Percentiles rank a stretch among this genome's conserved stretches.
Evolutionary conservation across 2,888 invertebrate species (phyloP).

Genomic region (Hoplodrina blanda): DNA sequence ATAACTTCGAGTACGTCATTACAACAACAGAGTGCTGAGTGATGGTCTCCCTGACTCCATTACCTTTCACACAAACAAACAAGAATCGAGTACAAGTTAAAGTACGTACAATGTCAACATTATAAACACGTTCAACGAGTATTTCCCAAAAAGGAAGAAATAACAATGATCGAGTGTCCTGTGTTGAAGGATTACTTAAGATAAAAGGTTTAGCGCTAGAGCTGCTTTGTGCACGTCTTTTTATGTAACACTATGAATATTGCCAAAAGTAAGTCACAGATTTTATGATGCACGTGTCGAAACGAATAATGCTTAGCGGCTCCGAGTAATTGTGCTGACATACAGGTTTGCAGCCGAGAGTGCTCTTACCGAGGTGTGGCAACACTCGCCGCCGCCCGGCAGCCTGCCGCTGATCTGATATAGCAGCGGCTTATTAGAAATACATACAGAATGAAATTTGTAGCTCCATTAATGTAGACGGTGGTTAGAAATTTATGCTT

Average conservation of each 20-base stretch:
- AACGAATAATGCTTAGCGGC: conserved; percentile 17
- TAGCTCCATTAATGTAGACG: background rate
- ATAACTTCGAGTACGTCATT: too few species aligned
- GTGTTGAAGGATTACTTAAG: conserved; percentile 19
- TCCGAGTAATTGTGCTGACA: conserved; percentile 33
- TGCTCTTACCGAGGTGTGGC: conserved; percentile 30
- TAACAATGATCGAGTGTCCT: conserved; percentile 2
- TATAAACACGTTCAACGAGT: background rate
- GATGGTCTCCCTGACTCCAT: too few species aligned
- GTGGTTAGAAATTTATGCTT: conserved; percentile 11
- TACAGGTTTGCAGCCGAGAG: conserved; percentile 31
- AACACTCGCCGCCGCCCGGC: conserved; percentile 21
- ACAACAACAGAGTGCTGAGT: too few species aligned
- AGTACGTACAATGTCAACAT: background rate
- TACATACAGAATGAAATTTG: conserved; percentile 21
- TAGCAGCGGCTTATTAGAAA: conserved; percentile 27
- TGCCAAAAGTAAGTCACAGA: conserved; percentile 27
- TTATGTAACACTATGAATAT: conserved; percentile 20
- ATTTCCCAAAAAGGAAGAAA: conserved; percentile 21
- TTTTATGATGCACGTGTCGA: conserved; percentile 21
- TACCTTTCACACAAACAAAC: background rate
- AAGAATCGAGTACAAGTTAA: background rate
- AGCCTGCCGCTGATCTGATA: conserved; percentile 3
- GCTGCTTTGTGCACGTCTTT: conserved; percentile 25
- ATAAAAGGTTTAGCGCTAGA: conserved; percentile 33